phyloP scores from a whole-genome alignment of 2,888 invertebrate species.

The Eupeodes latifasciatus region DNA sequence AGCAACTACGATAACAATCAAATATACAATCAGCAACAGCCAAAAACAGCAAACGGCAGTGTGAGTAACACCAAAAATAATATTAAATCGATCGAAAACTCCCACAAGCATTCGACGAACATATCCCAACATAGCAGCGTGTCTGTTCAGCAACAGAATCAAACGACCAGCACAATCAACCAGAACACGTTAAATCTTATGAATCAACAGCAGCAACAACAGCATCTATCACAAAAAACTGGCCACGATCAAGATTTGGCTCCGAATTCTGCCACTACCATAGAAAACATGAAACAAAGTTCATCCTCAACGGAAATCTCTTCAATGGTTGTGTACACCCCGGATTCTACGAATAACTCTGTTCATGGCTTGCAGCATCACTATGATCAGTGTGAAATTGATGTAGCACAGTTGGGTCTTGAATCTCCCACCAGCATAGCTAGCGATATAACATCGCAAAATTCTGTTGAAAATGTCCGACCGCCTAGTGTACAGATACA shows the following conservation, averaged over 20 bases:
- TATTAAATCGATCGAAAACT: slow-evolving; percentile 65
- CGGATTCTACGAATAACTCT: slow-evolving; percentile 92
- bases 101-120: slow-evolving; percentile 71
- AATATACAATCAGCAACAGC: slow-evolving; percentile 72
- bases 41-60: slow-evolving; percentile 75
- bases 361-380: slow-evolving; percentile 90
- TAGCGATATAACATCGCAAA: slow-evolving; percentile 92
- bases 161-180: slow-evolving; percentile 48
- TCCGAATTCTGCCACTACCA: slow-evolving; percentile 51
- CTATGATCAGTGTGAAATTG: slow-evolving; percentile 92
- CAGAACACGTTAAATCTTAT: slow-evolving; percentile 75
- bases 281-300: slow-evolving; percentile 69
- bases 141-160: slow-evolving; percentile 67
- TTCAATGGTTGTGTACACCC: slow-evolving; percentile 94
- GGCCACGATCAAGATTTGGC: slow-evolving; percentile 78
- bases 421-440: slow-evolving; percentile 96
- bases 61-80: slow-evolving; percentile 63
- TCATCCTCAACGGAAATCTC: slow-evolving; percentile 86
- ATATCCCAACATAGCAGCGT: slow-evolving; percentile 65
- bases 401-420: slow-evolving; percentile 92
- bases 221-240: slow-evolving; percentile 77
- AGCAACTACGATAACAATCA: slow-evolving; percentile 54
- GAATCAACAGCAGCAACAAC: slow-evolving; percentile 72
- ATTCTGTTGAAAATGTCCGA: slow-evolving; percentile 87
- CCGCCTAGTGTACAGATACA: slow-evolving; percentile 86